Base-by-base conservation (phyloP, 2,888 invertebrate species). In the Dyspetes luteomarginatus region DNA sequence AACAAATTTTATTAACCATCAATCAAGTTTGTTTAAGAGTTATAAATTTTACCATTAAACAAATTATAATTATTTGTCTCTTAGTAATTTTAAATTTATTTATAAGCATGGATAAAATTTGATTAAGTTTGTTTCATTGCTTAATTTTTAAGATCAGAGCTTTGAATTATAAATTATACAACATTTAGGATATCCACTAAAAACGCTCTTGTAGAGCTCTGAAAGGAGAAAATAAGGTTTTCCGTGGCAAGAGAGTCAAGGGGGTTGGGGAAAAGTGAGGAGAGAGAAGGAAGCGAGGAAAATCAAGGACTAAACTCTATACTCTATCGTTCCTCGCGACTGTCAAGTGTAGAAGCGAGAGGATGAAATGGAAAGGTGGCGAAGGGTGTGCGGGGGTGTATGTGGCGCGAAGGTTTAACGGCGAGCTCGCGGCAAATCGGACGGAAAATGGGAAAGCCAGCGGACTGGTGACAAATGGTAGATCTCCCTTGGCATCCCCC, bases 371-470 rank as follows among this genome's bases (percentile, higher is more conserved):
- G 80, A 81, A 82, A 81, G 67, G 80, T 73, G 81, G 41, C 36
- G 83, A 83, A 75, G 84, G 84, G 78, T 67, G 75, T 48, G 48
- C 15, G 15, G 52, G 81, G 76, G 30, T 26, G 56, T 55, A 69
- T 65, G 62, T n/a, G 78, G 78, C 74, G 82, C 79, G 68, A 73
- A 52, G 85, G 86, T 86, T 87, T 87, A 85, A 85, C 86, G 86
- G 86, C 88, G 88, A 86, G 48, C 74, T 65, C 85, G 88, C 86
- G 85, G 88, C 89, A 91, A 91, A 91, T 91, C 91, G 91, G 88
- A 83, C 85, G 91, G 92, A 92, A 92, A 92, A 92, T 92, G 89
- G 91, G 89, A 91, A 92, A 91, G 87, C 89, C 91, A 89, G 90
- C 88, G 89, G 86, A 89, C 88, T 87, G 88, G 90, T 92, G 91